Percentiles rank a stretch among this genome's conserved stretches.
Evolutionary conservation across 2,888 invertebrate genomes (phyloP).

Genomic region (Philhelius pedissequus): DNA sequence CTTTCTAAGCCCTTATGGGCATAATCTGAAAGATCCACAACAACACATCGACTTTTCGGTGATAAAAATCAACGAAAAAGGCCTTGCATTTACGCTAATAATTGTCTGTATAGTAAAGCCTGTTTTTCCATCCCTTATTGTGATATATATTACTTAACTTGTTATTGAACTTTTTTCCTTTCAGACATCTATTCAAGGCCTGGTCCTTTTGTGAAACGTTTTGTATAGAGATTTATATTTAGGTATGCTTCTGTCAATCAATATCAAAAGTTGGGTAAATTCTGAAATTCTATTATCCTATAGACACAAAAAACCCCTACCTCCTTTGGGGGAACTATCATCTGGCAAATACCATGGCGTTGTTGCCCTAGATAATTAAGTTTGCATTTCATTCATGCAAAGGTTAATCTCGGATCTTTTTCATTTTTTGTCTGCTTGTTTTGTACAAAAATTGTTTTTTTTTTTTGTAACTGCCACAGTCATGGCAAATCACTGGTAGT

Average conservation of each 20-base stretch:
- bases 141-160: constrained; percentile 14
- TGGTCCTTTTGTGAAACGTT: no score
- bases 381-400: constrained; percentile 6
- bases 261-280: not conserved
- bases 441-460: not conserved
- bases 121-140: not conserved
- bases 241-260: not conserved
- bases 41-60: not conserved
- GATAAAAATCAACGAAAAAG: constrained; percentile 1
- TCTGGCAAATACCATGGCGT: not conserved
- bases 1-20: not conserved
- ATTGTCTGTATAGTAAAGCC: not conserved
- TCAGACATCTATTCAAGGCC: not conserved
- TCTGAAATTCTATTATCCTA: not conserved
- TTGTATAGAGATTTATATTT: not conserved
- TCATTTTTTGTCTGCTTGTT: not conserved
- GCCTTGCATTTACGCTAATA: not conserved
- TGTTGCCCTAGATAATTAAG: not conserved
- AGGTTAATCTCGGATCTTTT: not conserved
- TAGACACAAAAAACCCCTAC: not conserved
- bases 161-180: not conserved
- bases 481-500: not conserved
- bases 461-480: not conserved
- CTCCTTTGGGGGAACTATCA: not conserved
- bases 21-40: not conserved